Percentiles rank a stretch among this genome's conserved stretches.
phyloP scores from a whole-genome alignment of 2,797 vertebrate genomes.

The Sus cebifrons region DNA sequence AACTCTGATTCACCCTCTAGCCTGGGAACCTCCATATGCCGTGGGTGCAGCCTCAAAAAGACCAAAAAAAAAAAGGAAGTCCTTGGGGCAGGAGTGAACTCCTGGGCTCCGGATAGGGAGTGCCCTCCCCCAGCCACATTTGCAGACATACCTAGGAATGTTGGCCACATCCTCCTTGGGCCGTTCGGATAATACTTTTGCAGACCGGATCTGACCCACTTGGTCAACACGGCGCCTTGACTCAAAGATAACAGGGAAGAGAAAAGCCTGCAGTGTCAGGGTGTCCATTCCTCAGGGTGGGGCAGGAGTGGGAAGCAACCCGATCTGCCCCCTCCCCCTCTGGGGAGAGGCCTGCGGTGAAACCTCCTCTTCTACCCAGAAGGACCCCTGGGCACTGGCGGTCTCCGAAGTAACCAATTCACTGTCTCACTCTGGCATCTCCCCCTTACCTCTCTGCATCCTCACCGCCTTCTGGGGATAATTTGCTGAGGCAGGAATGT shows the following conservation, averaged over 20 bases:
- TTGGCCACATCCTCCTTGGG: constrained; percentile 73
- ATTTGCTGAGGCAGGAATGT: neutral
- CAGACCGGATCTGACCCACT: constrained; percentile 80
- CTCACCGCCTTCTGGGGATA: neutral
- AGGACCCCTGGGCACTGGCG: neutral
- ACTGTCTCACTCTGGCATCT: neutral
- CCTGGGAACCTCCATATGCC: too few species aligned
- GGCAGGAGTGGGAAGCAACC: constrained; percentile 70
- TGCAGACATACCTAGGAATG: constrained; percentile 83
- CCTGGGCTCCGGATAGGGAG: neutral
- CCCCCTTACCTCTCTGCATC: neutral
- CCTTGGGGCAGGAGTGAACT: neutral
- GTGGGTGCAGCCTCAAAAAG: too few species aligned
- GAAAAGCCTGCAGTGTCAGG: constrained; percentile 72
- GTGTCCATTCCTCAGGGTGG: constrained; percentile 80
- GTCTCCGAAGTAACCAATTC: neutral
- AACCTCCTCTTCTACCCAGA: neutral
- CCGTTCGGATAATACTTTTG: constrained; percentile 68
- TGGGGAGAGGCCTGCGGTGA: constrained; percentile 23
- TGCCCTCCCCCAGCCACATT: neutral
- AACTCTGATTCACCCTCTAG: too few species aligned
- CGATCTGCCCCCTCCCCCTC: constrained; percentile 50
- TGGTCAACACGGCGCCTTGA: constrained; percentile 84
- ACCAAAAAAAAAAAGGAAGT: too few species aligned
- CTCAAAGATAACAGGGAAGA: constrained; percentile 76